Evolutionary conservation across 2,797 vertebrate genomes (phyloP).

Genomic region (Centropyge bicolor): DNA sequence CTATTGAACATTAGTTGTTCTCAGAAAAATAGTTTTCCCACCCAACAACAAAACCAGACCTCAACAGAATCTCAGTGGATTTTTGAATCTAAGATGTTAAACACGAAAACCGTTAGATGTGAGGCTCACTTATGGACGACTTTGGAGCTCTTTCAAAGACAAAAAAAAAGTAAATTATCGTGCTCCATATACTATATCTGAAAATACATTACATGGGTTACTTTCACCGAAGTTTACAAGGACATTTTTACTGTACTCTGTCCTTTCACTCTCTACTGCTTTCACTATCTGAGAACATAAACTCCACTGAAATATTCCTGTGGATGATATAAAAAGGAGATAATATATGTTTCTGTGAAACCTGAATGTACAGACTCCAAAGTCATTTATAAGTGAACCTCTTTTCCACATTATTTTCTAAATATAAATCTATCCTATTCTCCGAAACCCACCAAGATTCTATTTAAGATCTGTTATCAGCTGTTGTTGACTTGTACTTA

Average conservation of each 20-base stretch:
- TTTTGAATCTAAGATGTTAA: background rate
- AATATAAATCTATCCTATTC: background rate
- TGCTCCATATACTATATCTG: background rate
- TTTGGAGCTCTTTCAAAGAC: slow-evolving; percentile 7
- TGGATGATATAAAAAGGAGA: background rate
- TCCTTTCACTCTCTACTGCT: slow-evolving; percentile 17
- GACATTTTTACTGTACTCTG: background rate
- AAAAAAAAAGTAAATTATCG: background rate
- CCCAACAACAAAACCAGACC: background rate
- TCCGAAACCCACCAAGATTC: background rate
- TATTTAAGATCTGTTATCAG: background rate
- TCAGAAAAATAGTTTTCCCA: background rate
- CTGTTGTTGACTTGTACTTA: background rate
- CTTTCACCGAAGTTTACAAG: slow-evolving; percentile 11
- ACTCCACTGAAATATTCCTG: slow-evolving; percentile 10
- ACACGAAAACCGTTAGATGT: background rate
- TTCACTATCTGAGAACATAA: background rate
- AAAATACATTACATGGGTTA: background rate
- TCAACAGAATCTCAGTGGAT: background rate
- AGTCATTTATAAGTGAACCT: background rate
- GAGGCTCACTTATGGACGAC: background rate
- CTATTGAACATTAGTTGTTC: too few species aligned
- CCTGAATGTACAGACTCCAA: background rate
- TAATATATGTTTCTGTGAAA: slow-evolving; percentile 5
- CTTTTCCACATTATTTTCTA: background rate